Base-by-base conservation (phyloP, 1,140 invertebrate genomes). In the Heterodera carotae region DNA sequence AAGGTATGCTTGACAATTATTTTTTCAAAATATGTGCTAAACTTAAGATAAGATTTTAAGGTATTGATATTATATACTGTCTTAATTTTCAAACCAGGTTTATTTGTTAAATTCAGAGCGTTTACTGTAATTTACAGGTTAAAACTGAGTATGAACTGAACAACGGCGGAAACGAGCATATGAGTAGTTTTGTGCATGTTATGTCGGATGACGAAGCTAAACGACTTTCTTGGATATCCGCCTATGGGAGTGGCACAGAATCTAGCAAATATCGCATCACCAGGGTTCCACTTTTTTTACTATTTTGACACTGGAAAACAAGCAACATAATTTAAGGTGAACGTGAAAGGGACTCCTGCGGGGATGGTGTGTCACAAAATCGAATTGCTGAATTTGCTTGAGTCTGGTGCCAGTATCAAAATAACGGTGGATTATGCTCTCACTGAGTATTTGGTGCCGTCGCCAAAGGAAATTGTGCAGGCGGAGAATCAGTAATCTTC, bases 401-500 rank as follows among this genome's bases (percentile, higher is more conserved):
- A 76, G 22, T 75, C 79, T 25, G 84, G 80, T 62, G 81, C 36
- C n/a, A 73, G 75, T 59, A 69, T 74, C n/a, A 74, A 80, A 25
- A 27, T 87, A 8, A 70, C 75, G 29, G 79, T 87, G 8, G 76
- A 82, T 22, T 79, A 78, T 73, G 67, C 74, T 22, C 22, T 86
- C 4, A 83, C 83, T 6, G 34, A 82, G 74, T 70, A 69, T 29
- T 75, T 87, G 27, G 71, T 64, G 12, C 78, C 86, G 34, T 80
- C 76, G 34, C 85, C 85, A 7, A 76, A 76, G 2, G 69, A 85
- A 39, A 87, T 87, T 62, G 33, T 74, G 10, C 85, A 87, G 62
- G n/a, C 71, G 2, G 85, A 88, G 27, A 77, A 80, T 36, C 85
- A 87, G 84, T 86, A 22, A 56, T 53, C n/a, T n/a, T n/a, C n/a